Percentiles rank a stretch among this genome's conserved stretches.
Conservation (phyloP, 1,140 invertebrate genomes). For the Achroia grisella region DNA sequence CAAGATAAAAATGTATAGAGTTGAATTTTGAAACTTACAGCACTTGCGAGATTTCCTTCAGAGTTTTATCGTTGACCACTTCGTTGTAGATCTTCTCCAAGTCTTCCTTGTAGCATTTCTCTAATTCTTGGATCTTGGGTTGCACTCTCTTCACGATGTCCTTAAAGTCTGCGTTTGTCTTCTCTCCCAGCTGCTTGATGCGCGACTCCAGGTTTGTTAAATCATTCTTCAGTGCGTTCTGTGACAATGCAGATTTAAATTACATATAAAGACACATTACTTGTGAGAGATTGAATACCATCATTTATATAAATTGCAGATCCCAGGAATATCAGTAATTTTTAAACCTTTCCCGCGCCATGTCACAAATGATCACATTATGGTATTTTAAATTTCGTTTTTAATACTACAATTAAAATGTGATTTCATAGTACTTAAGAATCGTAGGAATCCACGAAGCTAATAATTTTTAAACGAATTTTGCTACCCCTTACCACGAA, state of each 20-base stretch:
- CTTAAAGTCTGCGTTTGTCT: constrained; percentile 56
- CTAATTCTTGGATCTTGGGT: constrained; percentile 76
- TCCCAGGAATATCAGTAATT: no score
- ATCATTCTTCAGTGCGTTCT: constrained; percentile 51
- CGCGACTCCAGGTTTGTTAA: constrained; percentile 30
- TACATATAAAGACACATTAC: neutral
- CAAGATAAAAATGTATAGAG: neutral
- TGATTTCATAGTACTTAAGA: no score
- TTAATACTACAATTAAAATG: no score
- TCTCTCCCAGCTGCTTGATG: constrained; percentile 47
- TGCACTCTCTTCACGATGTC: constrained; percentile 73
- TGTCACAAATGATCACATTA: no score
- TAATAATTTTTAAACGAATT: no score
- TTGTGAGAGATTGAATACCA: no score
- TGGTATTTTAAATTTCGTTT: no score
- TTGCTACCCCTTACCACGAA: constrained; percentile 70
- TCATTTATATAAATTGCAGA: no score
- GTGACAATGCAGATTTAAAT: constrained; percentile 4
- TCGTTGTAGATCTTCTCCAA: constrained; percentile 77
- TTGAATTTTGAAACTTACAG: constrained; percentile 66
- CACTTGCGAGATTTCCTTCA: constrained; percentile 78
- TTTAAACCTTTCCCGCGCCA: no score
- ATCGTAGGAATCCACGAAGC: no score
- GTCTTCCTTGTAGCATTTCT: constrained; percentile 76
- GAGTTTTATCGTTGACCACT: constrained; percentile 77